Conservation (phyloP, 2,888 invertebrate genomes). For the Gari tellinella region DNA sequence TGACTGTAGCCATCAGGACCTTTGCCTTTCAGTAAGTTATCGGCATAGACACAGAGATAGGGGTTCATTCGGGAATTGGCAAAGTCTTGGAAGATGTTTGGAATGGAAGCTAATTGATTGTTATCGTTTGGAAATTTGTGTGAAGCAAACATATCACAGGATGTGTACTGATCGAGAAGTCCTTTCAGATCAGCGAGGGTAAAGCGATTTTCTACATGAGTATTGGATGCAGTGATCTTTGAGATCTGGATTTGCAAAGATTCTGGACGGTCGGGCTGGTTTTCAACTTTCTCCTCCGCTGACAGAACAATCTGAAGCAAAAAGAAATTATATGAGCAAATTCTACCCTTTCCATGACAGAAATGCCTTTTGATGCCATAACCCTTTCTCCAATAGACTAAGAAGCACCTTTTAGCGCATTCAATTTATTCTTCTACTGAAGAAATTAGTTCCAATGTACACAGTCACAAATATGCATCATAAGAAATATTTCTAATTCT, state of each 20-base stretch:
- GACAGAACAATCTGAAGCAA: constrained; percentile 90
- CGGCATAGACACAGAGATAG: constrained; percentile 73
- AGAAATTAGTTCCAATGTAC: no score
- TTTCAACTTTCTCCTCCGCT: constrained; percentile 88
- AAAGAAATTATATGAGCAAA: not conserved
- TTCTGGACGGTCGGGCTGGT: constrained; percentile 94
- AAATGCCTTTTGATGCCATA: no score
- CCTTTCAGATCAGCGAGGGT: constrained; percentile 91
- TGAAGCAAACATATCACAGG: constrained; percentile 89
- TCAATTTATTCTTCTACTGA: no score
- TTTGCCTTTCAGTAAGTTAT: constrained; percentile 51
- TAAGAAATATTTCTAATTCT: no score
- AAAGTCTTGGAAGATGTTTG: constrained; percentile 70
- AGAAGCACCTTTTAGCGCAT: no score
- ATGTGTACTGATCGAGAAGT: constrained; percentile 91
- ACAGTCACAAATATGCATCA: no score
- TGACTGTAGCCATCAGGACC: constrained; percentile 41
- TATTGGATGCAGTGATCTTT: constrained; percentile 90
- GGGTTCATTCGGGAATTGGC: constrained; percentile 71
- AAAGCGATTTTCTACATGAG: constrained; percentile 86
- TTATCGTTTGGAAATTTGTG: constrained; percentile 73
- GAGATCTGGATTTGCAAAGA: constrained; percentile 94
- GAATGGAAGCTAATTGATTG: constrained; percentile 63
- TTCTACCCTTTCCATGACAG: no score
- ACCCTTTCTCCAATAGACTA: no score